A percentile compares a stretch with the other conserved stretches of the same genome.
Evolutionary conservation across 53 echinoderm and acorn worm species (phyloP).

Genomic region (Temnopleurus reevesii): DNA sequence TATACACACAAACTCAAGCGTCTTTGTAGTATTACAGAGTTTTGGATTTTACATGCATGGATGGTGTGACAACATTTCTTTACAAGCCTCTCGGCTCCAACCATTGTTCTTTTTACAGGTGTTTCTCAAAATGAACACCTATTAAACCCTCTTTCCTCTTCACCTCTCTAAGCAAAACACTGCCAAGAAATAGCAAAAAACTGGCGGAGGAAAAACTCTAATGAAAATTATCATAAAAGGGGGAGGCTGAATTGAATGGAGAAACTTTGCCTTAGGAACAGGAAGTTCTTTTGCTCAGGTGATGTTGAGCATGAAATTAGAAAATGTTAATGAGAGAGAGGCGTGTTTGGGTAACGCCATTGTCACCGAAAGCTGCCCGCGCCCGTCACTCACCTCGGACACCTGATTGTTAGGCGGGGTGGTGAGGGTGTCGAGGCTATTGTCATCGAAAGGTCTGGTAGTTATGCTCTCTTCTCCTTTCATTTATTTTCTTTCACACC

Average conservation of each 20-base stretch:
- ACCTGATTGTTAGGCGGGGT: no score
- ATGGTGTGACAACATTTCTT: neutral
- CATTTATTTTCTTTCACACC: no score
- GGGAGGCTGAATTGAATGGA: neutral
- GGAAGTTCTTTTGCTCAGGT: conserved; percentile 38
- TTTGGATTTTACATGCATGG: no score
- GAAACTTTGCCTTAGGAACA: conserved; percentile 8
- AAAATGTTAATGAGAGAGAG: conserved; percentile 56
- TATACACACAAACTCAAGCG: no score
- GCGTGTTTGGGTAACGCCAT: conserved; percentile 41
- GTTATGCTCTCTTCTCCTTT: neutral
- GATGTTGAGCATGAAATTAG: conserved; percentile 46
- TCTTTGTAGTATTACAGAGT: no score
- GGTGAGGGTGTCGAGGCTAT: neutral
- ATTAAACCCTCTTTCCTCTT: neutral
- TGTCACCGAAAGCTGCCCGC: neutral
- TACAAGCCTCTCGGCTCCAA: neutral
- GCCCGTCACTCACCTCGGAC: neutral
- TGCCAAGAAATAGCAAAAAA: neutral
- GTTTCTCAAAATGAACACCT: conserved; percentile 1
- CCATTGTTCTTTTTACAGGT: conserved; percentile 33
- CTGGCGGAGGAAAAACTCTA: neutral
- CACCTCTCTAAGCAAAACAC: neutral
- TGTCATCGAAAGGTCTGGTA: neutral
- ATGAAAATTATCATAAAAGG: neutral